Evolutionary conservation across 2,113 vertebrate genomes (phyloP), one percentile per base, ranked within the genome.

Genomic region (Gulo gulo): DNA sequence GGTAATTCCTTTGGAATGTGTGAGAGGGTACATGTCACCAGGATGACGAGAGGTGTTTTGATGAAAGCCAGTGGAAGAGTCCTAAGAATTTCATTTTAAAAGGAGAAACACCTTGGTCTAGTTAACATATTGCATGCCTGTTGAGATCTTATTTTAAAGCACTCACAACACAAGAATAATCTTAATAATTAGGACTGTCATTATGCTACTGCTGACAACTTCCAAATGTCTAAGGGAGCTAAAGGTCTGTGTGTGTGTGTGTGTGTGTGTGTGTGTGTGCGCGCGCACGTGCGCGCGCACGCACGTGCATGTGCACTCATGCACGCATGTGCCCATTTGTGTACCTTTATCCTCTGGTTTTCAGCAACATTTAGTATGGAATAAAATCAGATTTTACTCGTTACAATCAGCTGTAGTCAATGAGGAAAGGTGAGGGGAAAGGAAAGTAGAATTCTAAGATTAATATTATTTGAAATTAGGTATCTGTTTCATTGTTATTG

Each of bases 111-210:
- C 50, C 52, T 42, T 78, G 59, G 65, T 79, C 31, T 16, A 47
- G 45, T 97, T 97, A 97, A 94, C 65, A 88, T 85, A 98, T 88
- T 97, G n/a, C 50, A 79, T 97, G 94, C 88, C 95, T 94, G 24
- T 81, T 0, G 45, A 76, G 67, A 76, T 97, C 88, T 97, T 88
- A 95, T 71, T 96, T 71, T 97, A 88, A 95, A 92, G 21, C 71
- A 39, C 57, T 97, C 55, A 81, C n/a, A 85, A 91, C 57, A 82
- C 84, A 78, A 95, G 95, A 97, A 63, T 85, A 88, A 96, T 97
- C 97, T 97, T 97, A 92, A 94, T 97, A 97, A 97, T 98, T 97
- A 97, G 93, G 26, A 91, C 63, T 95, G 45, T 97, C 88, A 96
- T 92, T 95, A 95, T 86, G 94, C 91, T 96, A 94, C 93, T 61